Base-by-base conservation (phyloP, 2,888 invertebrate genomes). In the Tenthredo mesomela region DNA sequence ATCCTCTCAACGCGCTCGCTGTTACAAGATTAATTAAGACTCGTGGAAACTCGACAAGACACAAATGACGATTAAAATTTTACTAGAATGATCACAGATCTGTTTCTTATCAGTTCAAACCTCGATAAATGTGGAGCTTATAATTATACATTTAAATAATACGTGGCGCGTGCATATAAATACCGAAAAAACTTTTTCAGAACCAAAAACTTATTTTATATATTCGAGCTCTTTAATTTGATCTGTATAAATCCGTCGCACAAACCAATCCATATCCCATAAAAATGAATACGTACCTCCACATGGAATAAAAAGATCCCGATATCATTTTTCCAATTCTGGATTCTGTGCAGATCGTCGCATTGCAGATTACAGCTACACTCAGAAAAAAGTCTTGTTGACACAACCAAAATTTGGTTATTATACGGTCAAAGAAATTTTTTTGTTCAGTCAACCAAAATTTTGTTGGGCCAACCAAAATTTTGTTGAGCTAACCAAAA, bases 11-110 rank as follows among this genome's bases (percentile, higher is more conserved):
- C 77, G 50, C 29, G 7, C 77, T 15, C 80, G 37, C 61, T 61
- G 80, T 43, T 65, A 65, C 80, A 58, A 65, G 80, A 80, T 80
- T 65, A 80, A 80, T 80, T 80, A 61, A 58, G 58, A 80, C 58
- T n/a, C n/a, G 58, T 40, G 78, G 5, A 77, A 77, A 80, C 54
- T 80, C 80, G 80, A 43, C 40, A 18, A 40, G n/a, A 80, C 21
- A 61, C 43, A 80, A 80, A 61, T 61, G 61, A 54, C 7, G 47
- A 9, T 50, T 54, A 33, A 54, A 29, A 77, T 77, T 54, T 21
- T 18, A 29, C 33, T 29, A n/a, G 77, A 33, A 50, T 43, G 9
- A 43, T 73, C 40, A 25, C 40, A 73, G 43, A 33, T 67, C 33
- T 33, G 77, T 50, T 77, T 21, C n/a, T 33, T 2, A 12, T 77